These are phyloP conservation scores for Manacus vitellinus DNA, from an alignment of 2,113 vertebrate genomes.

Conservation along the genomic window DNA sequence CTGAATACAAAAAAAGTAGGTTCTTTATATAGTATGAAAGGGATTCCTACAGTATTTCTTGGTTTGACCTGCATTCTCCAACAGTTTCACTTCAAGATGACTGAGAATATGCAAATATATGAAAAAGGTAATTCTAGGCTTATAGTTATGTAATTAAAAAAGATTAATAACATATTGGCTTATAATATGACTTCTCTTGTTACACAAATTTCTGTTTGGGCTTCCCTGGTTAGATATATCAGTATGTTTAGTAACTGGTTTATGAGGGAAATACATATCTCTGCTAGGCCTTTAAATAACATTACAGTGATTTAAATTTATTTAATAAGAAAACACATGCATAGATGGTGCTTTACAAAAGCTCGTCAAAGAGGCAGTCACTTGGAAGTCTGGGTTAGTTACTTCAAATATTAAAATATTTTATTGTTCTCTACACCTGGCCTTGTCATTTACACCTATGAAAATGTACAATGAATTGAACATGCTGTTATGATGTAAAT, in stretches of 20 bases:
- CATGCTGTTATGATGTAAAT: neutral
- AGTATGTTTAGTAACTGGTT: constrained; percentile 10
- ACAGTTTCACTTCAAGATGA: constrained; percentile 59
- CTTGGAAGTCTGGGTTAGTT: neutral
- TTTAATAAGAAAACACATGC: constrained; percentile 18
- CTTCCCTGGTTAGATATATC: constrained; percentile 31
- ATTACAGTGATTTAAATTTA: neutral
- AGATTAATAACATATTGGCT: constrained; percentile 46
- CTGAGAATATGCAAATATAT: constrained; percentile 58
- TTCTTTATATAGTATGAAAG: constrained; percentile 38
- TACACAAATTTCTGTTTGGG: neutral
- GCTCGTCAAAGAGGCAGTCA: neutral
- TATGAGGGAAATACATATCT: constrained; percentile 49
- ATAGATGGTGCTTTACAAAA: neutral
- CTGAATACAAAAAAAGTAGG: constrained; percentile 9
- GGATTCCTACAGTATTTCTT: constrained; percentile 60
- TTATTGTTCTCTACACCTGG: neutral
- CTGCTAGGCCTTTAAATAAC: constrained; percentile 38
- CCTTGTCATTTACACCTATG: neutral
- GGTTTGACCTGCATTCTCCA: constrained; percentile 52
- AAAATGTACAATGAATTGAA: neutral
- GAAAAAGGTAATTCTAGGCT: constrained; percentile 62
- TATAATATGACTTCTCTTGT: constrained; percentile 37
- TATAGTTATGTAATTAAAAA: constrained; percentile 52
- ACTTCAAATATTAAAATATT: neutral